Base-by-base conservation (phyloP, 1,140 invertebrate species). In the Euwallacea similis region DNA sequence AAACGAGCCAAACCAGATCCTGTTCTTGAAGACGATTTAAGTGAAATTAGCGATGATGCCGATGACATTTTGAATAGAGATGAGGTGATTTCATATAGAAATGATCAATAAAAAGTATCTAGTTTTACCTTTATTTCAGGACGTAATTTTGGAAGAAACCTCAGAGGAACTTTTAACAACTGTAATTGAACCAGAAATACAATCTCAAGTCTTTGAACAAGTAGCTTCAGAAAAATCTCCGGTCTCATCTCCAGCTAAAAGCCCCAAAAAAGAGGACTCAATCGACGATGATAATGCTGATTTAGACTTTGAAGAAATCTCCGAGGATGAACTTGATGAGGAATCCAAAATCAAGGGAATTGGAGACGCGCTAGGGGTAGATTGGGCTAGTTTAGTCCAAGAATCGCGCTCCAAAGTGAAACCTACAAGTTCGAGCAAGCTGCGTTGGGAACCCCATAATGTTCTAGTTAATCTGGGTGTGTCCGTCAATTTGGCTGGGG, bases 241-340 rank as follows among this genome's bases (percentile, higher is more conserved):
- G 56, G 43, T 53, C 65, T 73, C 47, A 70, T 76, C 73, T 59
- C 73, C 62, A 53, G 60, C 43, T 66, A 76, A 63, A 73, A 62
- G 68, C 56, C 3, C 73, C 62, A 62, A 65, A 74, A 77, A 79
- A 75, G 76, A 84, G 76, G 74, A 82, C 72, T 77, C 82, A 71
- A 78, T 83, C 69, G 77, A 78, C 46, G 77, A 78, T 42, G 90
- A 91, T 71, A 88, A 90, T 73, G 88, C 89, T 80, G 87, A 90
- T 72, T 87, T 94, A 79, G 92, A 93, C 75, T 94, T 95, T 84
- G 93, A 95, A 83, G 92, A 94, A 84, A 94, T 94, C 75, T 94
- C 92, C 16, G 93, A 95, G 82, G 92, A 93, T 68, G 93, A 95
- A 80, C 81, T 94, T 7, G 92, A 93, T 79, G 92, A 94, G 81